These are phyloP conservation scores for Venustaconcha ellipsiformis DNA, from an alignment of 1,140 invertebrate genomes.

Conservation along the genomic window DNA sequence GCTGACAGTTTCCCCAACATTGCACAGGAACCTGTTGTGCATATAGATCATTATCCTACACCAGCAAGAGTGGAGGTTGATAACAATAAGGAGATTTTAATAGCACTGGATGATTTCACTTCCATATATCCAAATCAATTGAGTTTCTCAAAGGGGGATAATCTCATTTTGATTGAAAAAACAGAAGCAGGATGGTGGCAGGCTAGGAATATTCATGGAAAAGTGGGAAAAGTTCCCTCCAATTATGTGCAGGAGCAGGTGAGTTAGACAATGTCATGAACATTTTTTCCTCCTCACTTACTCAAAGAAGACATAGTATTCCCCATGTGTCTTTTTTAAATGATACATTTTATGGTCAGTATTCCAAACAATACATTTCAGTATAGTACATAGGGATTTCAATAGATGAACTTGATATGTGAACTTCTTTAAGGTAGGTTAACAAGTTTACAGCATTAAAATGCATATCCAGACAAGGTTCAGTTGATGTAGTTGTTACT, in stretches of 20 bases:
- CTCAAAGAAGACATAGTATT: slow-evolving; percentile 65
- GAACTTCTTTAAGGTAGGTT: too few relatives aligned
- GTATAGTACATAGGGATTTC: too few relatives aligned
- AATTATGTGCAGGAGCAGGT: slow-evolving; percentile 86
- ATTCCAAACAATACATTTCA: too few relatives aligned
- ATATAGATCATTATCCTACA: slow-evolving; percentile 77
- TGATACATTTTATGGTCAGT: slow-evolving; percentile 11
- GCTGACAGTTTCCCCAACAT: slow-evolving; percentile 32
- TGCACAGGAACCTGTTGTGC: slow-evolving; percentile 67
- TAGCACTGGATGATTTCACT: slow-evolving; percentile 64
- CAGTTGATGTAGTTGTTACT: too few relatives aligned
- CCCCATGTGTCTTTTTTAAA: slow-evolving; percentile 55
- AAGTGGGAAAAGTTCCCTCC: slow-evolving; percentile 91
- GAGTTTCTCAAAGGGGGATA: slow-evolving; percentile 90
- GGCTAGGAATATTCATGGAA: slow-evolving; percentile 90
- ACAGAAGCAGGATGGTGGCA: slow-evolving; percentile 99
- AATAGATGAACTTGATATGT: too few relatives aligned
- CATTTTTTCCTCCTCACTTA: slow-evolving; percentile 62
- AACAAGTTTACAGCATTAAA: too few relatives aligned
- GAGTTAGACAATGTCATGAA: slow-evolving; percentile 49
- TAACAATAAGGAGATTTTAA: slow-evolving; percentile 82
- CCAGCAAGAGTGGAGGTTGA: slow-evolving; percentile 79
- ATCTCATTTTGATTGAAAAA: slow-evolving; percentile 94
- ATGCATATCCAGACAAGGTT: too few relatives aligned
- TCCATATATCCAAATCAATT: slow-evolving; percentile 85